Evolutionary conservation across 2,113 vertebrate genomes (phyloP).

Genomic region (Hippolais icterina): DNA sequence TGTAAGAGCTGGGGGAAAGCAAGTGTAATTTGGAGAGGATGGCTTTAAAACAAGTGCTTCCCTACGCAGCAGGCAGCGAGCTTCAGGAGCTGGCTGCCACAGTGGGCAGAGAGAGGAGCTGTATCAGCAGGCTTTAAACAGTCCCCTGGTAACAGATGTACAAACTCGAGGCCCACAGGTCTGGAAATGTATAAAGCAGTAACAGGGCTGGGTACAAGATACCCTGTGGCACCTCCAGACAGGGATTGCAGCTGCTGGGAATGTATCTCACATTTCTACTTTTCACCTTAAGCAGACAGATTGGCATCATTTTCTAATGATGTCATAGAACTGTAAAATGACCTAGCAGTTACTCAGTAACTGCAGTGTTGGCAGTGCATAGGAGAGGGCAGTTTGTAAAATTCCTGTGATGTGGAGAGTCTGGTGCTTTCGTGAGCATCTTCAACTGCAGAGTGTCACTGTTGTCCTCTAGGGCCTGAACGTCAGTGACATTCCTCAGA

Average conservation of each 20-base stretch:
- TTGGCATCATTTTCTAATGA: background rate
- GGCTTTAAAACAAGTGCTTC: background rate
- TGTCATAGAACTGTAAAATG: background rate
- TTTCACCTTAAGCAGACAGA: background rate
- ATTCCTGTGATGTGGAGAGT: background rate
- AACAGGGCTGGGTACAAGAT: background rate
- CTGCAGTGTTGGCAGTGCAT: background rate
- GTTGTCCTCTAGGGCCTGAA: background rate
- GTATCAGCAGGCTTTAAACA: background rate
- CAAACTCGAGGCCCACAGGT: rapidly evolving
- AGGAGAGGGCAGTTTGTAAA: background rate
- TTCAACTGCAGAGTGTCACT: background rate
- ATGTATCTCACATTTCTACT: rapidly evolving
- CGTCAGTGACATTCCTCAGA: background rate
- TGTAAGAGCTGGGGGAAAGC: background rate
- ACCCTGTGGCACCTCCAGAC: rapidly evolving
- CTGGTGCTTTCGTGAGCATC: background rate
- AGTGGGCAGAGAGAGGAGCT: rapidly evolving
- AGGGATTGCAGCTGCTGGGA: background rate
- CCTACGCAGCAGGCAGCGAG: background rate
- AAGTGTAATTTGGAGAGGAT: background rate
- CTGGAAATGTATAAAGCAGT: background rate
- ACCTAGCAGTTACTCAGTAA: background rate
- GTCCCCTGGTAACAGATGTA: background rate
- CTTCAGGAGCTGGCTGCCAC: background rate